phyloP scores from a whole-genome alignment of 2,113 vertebrate genomes.

The Pluvianellus socialis region DNA sequence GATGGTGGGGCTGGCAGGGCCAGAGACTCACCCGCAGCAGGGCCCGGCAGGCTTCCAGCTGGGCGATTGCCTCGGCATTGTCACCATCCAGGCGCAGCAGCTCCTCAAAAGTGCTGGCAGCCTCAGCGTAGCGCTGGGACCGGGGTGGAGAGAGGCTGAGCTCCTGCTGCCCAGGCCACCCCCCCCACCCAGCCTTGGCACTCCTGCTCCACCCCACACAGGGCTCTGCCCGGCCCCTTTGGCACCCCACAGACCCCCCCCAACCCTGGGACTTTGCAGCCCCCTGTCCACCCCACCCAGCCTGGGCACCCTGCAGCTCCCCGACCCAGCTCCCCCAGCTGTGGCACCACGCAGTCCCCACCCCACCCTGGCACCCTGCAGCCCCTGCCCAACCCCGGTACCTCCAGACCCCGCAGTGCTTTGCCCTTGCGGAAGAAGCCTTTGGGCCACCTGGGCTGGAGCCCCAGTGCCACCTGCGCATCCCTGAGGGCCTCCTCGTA shows the following conservation, averaged over 20 bases:
- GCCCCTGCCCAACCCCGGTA: background rate
- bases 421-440: slow-evolving; percentile 87
- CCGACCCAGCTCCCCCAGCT: background rate
- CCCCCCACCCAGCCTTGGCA: background rate
- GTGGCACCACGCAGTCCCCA: background rate
- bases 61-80: slow-evolving; percentile 66
- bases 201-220: background rate
- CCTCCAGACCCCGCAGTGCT: slow-evolving; percentile 85
- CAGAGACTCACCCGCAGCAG: background rate
- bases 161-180: no score
- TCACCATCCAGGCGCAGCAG: slow-evolving; percentile 66
- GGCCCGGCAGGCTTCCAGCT: slow-evolving; percentile 72
- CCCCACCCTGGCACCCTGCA: background rate
- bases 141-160: background rate
- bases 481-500: slow-evolving; percentile 78
- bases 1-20: rapidly evolving
- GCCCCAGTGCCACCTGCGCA: slow-evolving; percentile 73
- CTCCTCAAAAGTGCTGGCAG: slow-evolving; percentile 73
- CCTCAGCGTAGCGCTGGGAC: slow-evolving; percentile 79
- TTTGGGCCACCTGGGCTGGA: slow-evolving; percentile 81
- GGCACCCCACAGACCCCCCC: no score
- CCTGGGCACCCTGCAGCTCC: background rate
- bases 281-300: background rate
- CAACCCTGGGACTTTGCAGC: background rate
- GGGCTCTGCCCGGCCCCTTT: no score